Base-by-base conservation (phyloP, 2,113 vertebrate species). In the Cervus canadensis region DNA sequence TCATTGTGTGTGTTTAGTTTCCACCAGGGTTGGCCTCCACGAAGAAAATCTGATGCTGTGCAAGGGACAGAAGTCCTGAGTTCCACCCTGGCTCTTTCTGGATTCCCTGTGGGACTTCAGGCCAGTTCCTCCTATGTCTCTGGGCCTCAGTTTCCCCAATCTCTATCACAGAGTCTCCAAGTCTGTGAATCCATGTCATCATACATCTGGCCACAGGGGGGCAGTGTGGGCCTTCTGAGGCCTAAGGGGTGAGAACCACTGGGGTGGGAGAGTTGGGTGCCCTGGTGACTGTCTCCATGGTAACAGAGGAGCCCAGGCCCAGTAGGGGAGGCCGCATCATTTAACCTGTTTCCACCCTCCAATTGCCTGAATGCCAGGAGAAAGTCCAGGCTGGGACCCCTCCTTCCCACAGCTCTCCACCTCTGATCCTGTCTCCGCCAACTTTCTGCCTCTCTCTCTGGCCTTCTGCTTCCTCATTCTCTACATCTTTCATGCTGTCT, bases 171-270 rank as follows among this genome's bases (percentile, higher is more conserved):
- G 4, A 23, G 33, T 60, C 23, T 85, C 74, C 15, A 54, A 60
- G 2, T 36, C 76, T 33, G 25, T 16, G 57, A 67, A 62, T 30
- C 56, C 71, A 82, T 76, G 91, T 50, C 88, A 50, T 33, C 30
- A 26, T 26, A 15, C 30, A 57, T 93, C 33, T 74, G 71, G 89
- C 94, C 98, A 97, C 97, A 67, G 15, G 96, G 57, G 60, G 98
- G 96, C 95, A 92, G 94, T 89, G 54, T 17, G 12, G 83, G 33
- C 28, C 52, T 15, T 17, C 17, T 33, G 93, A 93, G 89, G 74
- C 33, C 8, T 21, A 19, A 64, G n/a, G 56, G 92, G 50, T 14
- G 60, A 14, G 48, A 59, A 0, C 21, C 3, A 0, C 43, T 17
- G 52, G 92, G 92, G 92, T 96, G 79, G 88, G 91, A 94, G 59